Conservation (phyloP, 1,140 invertebrate species). For the Laupala kohalensis region DNA sequence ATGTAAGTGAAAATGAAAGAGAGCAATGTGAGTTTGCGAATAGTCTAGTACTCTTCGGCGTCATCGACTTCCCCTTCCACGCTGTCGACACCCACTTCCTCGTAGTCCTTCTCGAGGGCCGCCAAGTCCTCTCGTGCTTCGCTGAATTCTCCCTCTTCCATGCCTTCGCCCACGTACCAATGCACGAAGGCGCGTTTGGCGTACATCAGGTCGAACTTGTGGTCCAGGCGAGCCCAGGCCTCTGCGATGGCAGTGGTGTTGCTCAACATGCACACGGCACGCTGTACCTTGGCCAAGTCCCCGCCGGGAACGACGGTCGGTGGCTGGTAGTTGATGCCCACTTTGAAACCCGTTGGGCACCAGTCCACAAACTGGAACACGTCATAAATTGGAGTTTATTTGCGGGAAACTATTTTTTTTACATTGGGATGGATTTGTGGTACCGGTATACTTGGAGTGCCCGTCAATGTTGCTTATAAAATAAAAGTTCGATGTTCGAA, state of each 20-base stretch:
- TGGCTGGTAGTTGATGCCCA: conserved; percentile 66
- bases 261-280: conserved; percentile 69
- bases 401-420: no score
- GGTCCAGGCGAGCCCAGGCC: conserved; percentile 61
- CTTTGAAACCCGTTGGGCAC: conserved; percentile 77
- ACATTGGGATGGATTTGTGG: no score
- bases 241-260: conserved; percentile 66
- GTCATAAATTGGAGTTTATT: no score
- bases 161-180: conserved; percentile 48
- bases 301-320: conserved; percentile 61
- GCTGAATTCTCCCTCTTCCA: conserved; percentile 50
- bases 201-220: conserved; percentile 50
- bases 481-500: no score
- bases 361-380: conserved; percentile 87
- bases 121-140: conserved; percentile 53
- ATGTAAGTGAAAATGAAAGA: no score
- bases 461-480: no score
- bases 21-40: no score
- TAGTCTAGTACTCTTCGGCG: conserved; percentile 33
- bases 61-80: conserved; percentile 37
- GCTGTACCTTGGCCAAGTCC: conserved; percentile 68
- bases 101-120: conserved; percentile 49
- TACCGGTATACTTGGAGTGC: no score
- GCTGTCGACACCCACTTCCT: conserved; percentile 50
- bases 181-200: conserved; percentile 48